Evolutionary conservation across 2,797 vertebrate species (phyloP), one percentile per base, ranked within the genome.

Genomic region (Enteromius anoplus): DNA sequence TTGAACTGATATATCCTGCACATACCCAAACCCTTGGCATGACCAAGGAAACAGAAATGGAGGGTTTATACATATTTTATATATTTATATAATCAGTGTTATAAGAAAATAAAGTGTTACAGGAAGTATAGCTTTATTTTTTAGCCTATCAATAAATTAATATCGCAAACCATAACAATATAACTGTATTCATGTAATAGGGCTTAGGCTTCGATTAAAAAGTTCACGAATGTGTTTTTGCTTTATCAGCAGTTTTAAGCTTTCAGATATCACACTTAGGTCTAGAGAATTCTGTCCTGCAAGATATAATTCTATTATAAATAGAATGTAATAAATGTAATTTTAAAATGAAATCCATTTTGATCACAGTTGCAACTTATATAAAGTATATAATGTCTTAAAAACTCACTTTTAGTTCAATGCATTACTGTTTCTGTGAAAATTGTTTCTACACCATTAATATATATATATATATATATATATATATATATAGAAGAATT

Each of bases 1-100:
- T 12, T 47, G 6, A 66, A 66, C 19, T 66, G 37, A 64, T 40
- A 78, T 17, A 49, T 78, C 19, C 76, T 78, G 42, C 26, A n/a
- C 76, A 9, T 42, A 10, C 40, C 8, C 53, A 58, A n/a, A 19
- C 40, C 9, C 23, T 21, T 47, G n/a, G 53, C 60, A 29, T 42
- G 37, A 14, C 34, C 17, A 4, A 14, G 14, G 26, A n/a, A 60
- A 26, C n/a, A 49, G 45, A 19, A 49, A 71, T 17, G 69, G 15
- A 19, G 23, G 3, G 3, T 6, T 40, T 47, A 47, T 70, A 47
- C 32, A 3, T 34, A 34, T 34, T 5, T 34, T 34, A 34, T 37
- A 55, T n/a, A 62, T 29, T 26, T 29, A 26, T 26, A 26, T 26
- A 29, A 12, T 11, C 58, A 62, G 14, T 62, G 5, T 62, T 14